Evolutionary conservation across 2,888 invertebrate genomes (phyloP).

Genomic region (Clistopyga incitator): DNA sequence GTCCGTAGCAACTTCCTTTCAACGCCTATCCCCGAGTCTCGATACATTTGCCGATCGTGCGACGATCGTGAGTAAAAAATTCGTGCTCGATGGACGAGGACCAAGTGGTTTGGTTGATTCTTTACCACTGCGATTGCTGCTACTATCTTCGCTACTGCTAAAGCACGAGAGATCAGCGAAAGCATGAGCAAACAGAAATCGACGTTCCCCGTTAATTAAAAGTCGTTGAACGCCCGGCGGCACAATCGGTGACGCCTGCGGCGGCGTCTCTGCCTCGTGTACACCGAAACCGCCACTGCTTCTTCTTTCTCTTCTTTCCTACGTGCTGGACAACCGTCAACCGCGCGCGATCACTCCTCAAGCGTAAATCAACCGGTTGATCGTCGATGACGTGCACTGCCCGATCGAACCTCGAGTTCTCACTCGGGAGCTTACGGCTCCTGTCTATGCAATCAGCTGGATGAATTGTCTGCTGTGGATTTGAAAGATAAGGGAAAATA

Average conservation of each 20-base stretch:
- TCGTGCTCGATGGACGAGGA: constrained; percentile 37
- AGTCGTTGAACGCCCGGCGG: constrained; percentile 51
- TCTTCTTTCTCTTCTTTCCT: constrained; percentile 1
- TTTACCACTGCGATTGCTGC: neutral
- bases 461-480: neutral
- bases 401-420: constrained; percentile 4
- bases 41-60: constrained; percentile 32
- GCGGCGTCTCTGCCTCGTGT: neutral
- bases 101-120: constrained; percentile 49
- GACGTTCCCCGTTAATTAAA: constrained; percentile 65
- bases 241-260: constrained; percentile 33
- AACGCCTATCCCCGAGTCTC: constrained; percentile 34
- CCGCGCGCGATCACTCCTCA: constrained; percentile 30
- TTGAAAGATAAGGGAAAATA: neutral
- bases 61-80: constrained; percentile 44
- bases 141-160: neutral
- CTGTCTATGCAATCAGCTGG: neutral
- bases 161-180: constrained; percentile 24
- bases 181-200: constrained; percentile 61
- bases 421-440: neutral
- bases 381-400: constrained; percentile 8
- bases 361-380: constrained; percentile 47
- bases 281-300: constrained; percentile 11
- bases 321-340: constrained; percentile 32
- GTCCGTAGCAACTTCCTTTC: constrained; percentile 35